A percentile compares a stretch with the other conserved stretches of the same genome.
These are phyloP conservation scores for Brachypodius melanocephalos DNA, from an alignment of 2,113 vertebrate species.

Conservation along the genomic window DNA sequence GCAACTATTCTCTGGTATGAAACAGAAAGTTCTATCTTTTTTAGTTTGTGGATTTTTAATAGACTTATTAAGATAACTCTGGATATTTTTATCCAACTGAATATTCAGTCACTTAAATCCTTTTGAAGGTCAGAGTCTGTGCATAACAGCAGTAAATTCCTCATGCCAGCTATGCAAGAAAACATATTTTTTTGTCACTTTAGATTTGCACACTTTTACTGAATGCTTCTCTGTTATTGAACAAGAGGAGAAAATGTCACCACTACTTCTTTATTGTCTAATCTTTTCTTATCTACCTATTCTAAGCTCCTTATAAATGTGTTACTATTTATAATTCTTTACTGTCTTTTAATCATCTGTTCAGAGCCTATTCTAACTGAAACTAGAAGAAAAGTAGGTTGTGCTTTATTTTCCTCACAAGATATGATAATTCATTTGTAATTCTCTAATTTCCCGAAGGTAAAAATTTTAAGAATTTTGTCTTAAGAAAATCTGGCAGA, in stretches of 20 bases:
- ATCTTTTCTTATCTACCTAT: background rate
- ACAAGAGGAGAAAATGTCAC: background rate
- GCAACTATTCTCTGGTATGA: background rate
- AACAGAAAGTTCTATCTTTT: background rate
- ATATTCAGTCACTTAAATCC: background rate
- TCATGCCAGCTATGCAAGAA: background rate
- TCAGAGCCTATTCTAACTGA: background rate
- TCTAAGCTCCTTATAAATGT: background rate
- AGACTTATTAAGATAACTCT: background rate
- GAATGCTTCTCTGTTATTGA: background rate
- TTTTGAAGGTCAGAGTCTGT: background rate
- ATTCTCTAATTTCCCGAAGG: background rate
- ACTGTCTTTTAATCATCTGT: background rate
- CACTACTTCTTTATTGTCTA: background rate
- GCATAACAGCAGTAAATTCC: background rate
- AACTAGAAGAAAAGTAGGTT: background rate
- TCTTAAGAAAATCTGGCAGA: background rate
- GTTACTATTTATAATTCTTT: background rate
- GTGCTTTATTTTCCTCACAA: background rate
- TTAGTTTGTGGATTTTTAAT: background rate
- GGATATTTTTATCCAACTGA: conserved; percentile 3
- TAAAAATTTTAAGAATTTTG: background rate
- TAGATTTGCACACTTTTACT: background rate
- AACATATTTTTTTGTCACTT: background rate
- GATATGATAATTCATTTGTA: background rate